Evolutionary conservation across 2,113 vertebrate genomes (phyloP).

Genomic region (Oostethus manadensis): DNA sequence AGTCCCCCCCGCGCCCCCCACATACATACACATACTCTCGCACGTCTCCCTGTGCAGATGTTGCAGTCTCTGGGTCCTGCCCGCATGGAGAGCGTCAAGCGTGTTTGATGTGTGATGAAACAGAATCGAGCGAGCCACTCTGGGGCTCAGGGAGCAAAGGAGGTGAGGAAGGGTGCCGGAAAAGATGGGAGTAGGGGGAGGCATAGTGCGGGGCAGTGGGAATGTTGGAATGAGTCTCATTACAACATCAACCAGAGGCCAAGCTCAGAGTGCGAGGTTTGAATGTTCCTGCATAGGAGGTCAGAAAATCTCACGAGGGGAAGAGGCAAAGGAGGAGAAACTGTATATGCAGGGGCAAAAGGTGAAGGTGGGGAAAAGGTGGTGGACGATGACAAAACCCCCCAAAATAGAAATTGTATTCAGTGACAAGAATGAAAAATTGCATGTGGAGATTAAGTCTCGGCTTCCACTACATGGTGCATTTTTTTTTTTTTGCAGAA

Average conservation of each 20-base stretch:
- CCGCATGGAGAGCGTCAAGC: slow-evolving; percentile 78
- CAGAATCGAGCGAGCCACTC: slow-evolving; percentile 87
- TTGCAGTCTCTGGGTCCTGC: slow-evolving; percentile 84
- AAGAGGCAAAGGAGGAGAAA: neutral
- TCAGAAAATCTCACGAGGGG: slow-evolving; percentile 40
- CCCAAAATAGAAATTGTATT: too few relatives aligned
- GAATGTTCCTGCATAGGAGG: slow-evolving; percentile 43
- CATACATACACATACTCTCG: slow-evolving; percentile 20
- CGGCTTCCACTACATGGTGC: too few relatives aligned
- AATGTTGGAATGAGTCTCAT: slow-evolving; percentile 67
- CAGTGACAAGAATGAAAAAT: too few relatives aligned
- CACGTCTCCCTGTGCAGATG: slow-evolving; percentile 84
- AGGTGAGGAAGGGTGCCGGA: slow-evolving; percentile 33
- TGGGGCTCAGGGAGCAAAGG: slow-evolving; percentile 71
- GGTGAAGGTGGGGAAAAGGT: neutral
- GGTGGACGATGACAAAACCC: neutral
- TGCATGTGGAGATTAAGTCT: too few relatives aligned
- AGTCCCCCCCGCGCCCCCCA: slow-evolving; percentile 26
- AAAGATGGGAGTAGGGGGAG: slow-evolving; percentile 28
- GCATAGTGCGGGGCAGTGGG: slow-evolving; percentile 33
- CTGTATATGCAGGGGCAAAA: neutral
- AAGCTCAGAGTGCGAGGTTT: slow-evolving; percentile 45
- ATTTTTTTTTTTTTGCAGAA: too few relatives aligned
- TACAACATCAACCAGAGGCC: slow-evolving; percentile 88
- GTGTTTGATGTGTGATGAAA: slow-evolving; percentile 99